These are phyloP conservation scores for Callipepla californica DNA, from an alignment of 2,113 vertebrate species.

Conservation along the genomic window DNA sequence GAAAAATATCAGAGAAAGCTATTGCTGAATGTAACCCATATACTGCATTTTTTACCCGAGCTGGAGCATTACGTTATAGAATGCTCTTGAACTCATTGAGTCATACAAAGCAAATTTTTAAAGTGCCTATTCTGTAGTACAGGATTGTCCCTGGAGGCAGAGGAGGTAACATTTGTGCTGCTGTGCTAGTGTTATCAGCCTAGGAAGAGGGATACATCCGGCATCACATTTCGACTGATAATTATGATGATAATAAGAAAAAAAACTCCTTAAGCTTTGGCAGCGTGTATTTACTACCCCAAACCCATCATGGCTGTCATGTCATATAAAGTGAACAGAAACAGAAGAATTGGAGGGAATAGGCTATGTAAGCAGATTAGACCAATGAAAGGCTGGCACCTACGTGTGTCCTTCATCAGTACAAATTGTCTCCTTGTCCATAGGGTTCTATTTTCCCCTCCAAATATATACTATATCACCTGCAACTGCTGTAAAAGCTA, in stretches of 20 bases:
- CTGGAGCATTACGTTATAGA: conserved; percentile 42
- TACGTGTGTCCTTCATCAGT: conserved; percentile 31
- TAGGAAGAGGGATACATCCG: conserved; percentile 41
- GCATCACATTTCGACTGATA: conserved; percentile 69
- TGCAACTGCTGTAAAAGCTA: conserved; percentile 39
- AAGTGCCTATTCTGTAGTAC: conserved; percentile 58
- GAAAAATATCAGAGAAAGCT: background rate
- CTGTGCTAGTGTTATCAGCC: conserved; percentile 42
- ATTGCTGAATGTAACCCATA: background rate
- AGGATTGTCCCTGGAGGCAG: conserved; percentile 49
- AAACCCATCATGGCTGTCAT: conserved; percentile 63
- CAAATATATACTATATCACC: conserved; percentile 30
- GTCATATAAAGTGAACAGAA: conserved; percentile 58
- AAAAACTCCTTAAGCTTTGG: conserved; percentile 55
- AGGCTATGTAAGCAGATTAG: conserved; percentile 61
- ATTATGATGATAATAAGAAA: conserved; percentile 52
- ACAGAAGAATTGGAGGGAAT: conserved; percentile 46
- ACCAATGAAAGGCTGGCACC: conserved; percentile 47
- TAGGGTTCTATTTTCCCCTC: background rate
- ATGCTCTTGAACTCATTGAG: conserved; percentile 55
- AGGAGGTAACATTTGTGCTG: conserved; percentile 46
- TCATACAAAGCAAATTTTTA: conserved; percentile 51
- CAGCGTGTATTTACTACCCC: conserved; percentile 60
- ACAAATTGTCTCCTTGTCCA: conserved; percentile 5
- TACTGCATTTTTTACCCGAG: conserved; percentile 38